A percentile compares a stretch with the other conserved stretches of the same genome.
phyloP scores from a whole-genome alignment of 2,888 invertebrate genomes.

The Terebella lapidaria region DNA sequence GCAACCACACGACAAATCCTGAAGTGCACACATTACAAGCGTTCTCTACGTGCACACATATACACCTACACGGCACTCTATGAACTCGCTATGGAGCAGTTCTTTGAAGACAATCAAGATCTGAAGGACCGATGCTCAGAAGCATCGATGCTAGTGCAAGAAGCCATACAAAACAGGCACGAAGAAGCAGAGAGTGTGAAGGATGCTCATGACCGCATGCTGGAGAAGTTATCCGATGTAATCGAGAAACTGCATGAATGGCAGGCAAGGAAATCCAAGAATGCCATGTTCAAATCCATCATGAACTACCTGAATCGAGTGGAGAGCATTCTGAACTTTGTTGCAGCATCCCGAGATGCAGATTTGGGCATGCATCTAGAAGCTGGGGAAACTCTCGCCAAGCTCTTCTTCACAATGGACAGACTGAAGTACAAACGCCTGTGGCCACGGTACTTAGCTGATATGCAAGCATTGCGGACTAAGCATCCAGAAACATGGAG shows the following conservation, averaged over 20 bases:
- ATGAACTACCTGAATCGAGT: slow-evolving; percentile 19
- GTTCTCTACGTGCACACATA: background rate
- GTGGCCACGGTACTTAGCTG: background rate
- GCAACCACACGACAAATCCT: slow-evolving; percentile 15
- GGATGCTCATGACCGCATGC: too few species aligned
- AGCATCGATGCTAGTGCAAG: too few species aligned
- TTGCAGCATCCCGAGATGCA: slow-evolving; percentile 17
- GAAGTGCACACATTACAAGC: slow-evolving; percentile 15
- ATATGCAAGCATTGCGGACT: background rate
- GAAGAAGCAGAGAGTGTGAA: background rate
- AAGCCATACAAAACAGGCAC: too few species aligned
- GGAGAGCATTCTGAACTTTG: slow-evolving; percentile 17
- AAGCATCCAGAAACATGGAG: background rate
- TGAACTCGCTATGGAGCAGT: slow-evolving; percentile 5
- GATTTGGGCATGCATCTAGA: slow-evolving; percentile 20
- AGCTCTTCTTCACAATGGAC: slow-evolving; percentile 19
- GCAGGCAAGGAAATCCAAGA: slow-evolving; percentile 13
- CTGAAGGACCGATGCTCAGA: slow-evolving; percentile 6
- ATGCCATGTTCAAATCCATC: slow-evolving; percentile 17
- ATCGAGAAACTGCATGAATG: too few species aligned
- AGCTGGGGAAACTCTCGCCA: slow-evolving; percentile 17
- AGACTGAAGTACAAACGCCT: slow-evolving; percentile 4
- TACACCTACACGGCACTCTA: background rate
- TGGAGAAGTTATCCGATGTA: too few species aligned
- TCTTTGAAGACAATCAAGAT: slow-evolving; percentile 15